Base-by-base conservation (phyloP, 2,113 vertebrate species). In the Macquaria ambigua region DNA sequence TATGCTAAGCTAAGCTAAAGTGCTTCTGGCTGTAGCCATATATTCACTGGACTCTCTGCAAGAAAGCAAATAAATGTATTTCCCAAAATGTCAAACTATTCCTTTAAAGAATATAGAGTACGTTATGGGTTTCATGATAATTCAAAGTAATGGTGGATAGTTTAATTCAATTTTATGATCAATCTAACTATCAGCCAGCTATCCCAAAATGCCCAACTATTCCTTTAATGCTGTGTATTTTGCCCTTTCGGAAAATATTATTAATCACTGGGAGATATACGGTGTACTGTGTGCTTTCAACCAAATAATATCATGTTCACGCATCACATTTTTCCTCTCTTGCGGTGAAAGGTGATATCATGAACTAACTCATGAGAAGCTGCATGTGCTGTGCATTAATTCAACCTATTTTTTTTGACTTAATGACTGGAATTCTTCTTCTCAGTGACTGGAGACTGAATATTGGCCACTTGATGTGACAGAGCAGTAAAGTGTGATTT, bases 401-500 rank as follows among this genome's bases (percentile, higher is more conserved):
- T 64, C 64, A 55, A 7, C 61, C 79, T 78, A 28, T 66, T 43
- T 62, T 88, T 77, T 70, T 55, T 61, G 34, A 59, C 72, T 76
- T 89, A 91, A 92, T 71, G 80, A 81, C 77, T 61, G 84, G 87
- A 78, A 72, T 87, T 81, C 79, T 68, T 83, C 63, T 62, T 85
- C 71, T 78, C 74, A 31, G 76, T 52, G 59, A 56, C 84, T 89
- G 91, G 86, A 93, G 83, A 78, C 83, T 64, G 68, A 79, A 53
- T 71, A 77, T 82, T 62, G 80, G 74, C 78, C 81, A 79, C 77
- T 78, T 55, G 68, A 85, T 79, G 85, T 93, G 89, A 93, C 93
- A 80, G 81, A 83, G 88, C 73, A 56, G 84, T 89, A 93, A 92
- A 89, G 89, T 85, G 79, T 91, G 92, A 96, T 95, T 94, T 94